Percentiles rank a stretch among this genome's conserved stretches.
phyloP scores from a whole-genome alignment of 2,888 invertebrate genomes.

The Cryptocephalus moraei region DNA sequence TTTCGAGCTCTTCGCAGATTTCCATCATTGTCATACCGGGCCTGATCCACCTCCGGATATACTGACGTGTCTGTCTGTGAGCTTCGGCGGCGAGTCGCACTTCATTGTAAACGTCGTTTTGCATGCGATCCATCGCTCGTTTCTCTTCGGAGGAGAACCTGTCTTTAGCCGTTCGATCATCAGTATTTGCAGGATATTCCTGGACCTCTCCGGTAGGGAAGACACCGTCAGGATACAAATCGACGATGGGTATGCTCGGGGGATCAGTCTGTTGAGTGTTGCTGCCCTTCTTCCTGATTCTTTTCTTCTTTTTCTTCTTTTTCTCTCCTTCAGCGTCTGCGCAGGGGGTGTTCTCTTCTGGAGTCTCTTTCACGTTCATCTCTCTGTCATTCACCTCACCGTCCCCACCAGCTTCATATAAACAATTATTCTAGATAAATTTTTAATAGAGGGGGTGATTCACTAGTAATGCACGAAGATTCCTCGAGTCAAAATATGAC shows the following conservation, averaged over 20 bases:
- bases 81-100: slow-evolving; percentile 95
- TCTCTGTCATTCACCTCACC: too few relatives aligned
- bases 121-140: slow-evolving; percentile 78
- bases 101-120: slow-evolving; percentile 89
- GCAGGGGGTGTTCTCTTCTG: not conserved
- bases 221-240: slow-evolving; percentile 71
- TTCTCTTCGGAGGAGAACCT: slow-evolving; percentile 82
- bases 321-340: slow-evolving; percentile 48
- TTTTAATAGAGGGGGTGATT: too few relatives aligned
- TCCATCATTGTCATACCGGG: slow-evolving; percentile 99
- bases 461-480: too few relatives aligned
- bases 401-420: too few relatives aligned
- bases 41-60: slow-evolving; percentile 89
- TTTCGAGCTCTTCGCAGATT: slow-evolving; percentile 94
- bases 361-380: too few relatives aligned
- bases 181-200: slow-evolving; percentile 66
- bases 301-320: slow-evolving; percentile 57
- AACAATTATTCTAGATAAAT: too few relatives aligned
- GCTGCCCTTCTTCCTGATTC: slow-evolving; percentile 45
- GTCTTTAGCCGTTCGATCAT: slow-evolving; percentile 78
- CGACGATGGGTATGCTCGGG: slow-evolving; percentile 79
- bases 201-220: slow-evolving; percentile 87
- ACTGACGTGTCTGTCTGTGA: slow-evolving; percentile 88
- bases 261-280: slow-evolving; percentile 65
- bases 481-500: too few relatives aligned